phyloP scores from a whole-genome alignment of 2,113 vertebrate species.

The Odocoileus virginianus region DNA sequence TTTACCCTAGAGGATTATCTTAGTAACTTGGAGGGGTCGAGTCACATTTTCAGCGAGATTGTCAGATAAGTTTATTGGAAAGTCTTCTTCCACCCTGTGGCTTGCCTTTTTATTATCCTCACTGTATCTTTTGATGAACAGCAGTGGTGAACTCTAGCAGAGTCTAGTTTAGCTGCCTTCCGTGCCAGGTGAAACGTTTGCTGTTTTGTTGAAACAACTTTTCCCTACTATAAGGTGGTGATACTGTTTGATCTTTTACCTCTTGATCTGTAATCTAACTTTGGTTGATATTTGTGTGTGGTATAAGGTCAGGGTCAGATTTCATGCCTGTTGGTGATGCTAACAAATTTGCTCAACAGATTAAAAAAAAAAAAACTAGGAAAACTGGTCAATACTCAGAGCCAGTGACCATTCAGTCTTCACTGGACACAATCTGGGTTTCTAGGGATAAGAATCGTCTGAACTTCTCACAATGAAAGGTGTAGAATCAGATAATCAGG shows the following conservation, averaged over 20 bases:
- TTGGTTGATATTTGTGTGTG: neutral
- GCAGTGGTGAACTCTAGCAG: neutral
- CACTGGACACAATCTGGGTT: neutral
- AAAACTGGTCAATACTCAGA: neutral
- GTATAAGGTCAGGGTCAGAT: neutral
- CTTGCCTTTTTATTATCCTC: neutral
- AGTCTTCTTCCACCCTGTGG: neutral
- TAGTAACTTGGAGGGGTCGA: neutral
- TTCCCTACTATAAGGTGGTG: neutral
- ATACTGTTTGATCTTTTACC: neutral
- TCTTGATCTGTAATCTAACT: neutral
- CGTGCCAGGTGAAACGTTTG: neutral
- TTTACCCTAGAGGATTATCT: neutral
- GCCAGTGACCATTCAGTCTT: neutral
- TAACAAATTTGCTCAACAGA: neutral
- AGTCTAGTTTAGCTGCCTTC: neutral
- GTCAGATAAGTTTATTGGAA: neutral
- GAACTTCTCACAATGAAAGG: neutral
- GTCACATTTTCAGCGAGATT: neutral
- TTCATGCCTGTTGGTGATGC: neutral
- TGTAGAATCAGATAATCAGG: neutral
- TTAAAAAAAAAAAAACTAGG: neutral
- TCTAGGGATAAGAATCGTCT: neutral
- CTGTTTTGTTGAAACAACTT: neutral
- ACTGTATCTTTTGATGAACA: neutral